phyloP scores from a whole-genome alignment of 2,113 vertebrate genomes.

The Oncorhynchus clarkii region DNA sequence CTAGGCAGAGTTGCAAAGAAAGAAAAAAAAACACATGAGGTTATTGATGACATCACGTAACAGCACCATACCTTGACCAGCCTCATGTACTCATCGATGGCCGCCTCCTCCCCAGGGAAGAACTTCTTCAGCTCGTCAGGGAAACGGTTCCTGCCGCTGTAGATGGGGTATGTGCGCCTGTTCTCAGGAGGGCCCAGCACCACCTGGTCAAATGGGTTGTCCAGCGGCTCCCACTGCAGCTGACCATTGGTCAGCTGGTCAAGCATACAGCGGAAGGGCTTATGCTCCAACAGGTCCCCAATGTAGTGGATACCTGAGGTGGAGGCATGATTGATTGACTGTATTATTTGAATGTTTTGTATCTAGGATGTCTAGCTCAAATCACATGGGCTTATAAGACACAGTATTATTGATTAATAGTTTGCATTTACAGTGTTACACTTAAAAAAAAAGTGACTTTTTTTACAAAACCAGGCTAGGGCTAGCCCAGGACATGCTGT shows the following conservation, averaged over 20 bases:
- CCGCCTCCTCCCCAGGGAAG: conserved; percentile 82
- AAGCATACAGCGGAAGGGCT: conserved; percentile 71
- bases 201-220: conserved; percentile 76
- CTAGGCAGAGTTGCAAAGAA: too few relatives aligned
- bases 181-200: conserved; percentile 76
- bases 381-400: too few relatives aligned
- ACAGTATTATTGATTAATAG: too few relatives aligned
- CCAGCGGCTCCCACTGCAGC: conserved; percentile 82
- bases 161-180: conserved; percentile 72
- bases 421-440: too few relatives aligned
- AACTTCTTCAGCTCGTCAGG: conserved; percentile 67
- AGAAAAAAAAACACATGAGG: too few relatives aligned
- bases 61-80: conserved; percentile 74
- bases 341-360: not conserved
- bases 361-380: not conserved
- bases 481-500: too few relatives aligned
- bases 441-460: too few relatives aligned
- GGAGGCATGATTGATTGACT: too few relatives aligned
- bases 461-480: too few relatives aligned
- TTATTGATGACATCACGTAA: not conserved
- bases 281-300: conserved; percentile 74
- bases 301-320: conserved; percentile 90
- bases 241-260: conserved; percentile 92
- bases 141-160: conserved; percentile 70
- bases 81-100: conserved; percentile 81